Evolutionary conservation across 2,888 invertebrate species (phyloP).

Genomic region (Oscheius sp.): DNA sequence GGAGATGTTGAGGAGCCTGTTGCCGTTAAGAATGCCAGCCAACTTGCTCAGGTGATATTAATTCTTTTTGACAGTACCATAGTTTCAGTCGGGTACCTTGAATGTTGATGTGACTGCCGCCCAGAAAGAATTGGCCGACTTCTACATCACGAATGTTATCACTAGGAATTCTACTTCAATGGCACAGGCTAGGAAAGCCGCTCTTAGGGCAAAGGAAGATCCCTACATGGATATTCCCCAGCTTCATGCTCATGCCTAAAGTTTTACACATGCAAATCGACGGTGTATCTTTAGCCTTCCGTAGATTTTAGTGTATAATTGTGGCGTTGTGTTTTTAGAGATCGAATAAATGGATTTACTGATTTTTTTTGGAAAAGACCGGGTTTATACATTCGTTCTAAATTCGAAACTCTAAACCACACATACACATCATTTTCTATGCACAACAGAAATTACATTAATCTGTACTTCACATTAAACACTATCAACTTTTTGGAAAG

Average conservation of each 20-base stretch:
- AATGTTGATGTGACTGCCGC: slow-evolving; percentile 54
- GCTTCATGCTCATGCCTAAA: slow-evolving; percentile 37
- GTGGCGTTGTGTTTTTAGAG: slow-evolving; percentile 25
- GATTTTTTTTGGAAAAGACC: not conserved
- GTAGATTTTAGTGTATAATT: slow-evolving; percentile 33
- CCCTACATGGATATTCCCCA: slow-evolving; percentile 33
- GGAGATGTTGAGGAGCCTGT: slow-evolving; percentile 87
- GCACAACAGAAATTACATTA: too few relatives aligned
- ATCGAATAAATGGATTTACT: slow-evolving; percentile 5
- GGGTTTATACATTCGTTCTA: too few relatives aligned
- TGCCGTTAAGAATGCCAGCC: slow-evolving; percentile 85
- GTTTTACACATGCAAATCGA: not conserved
- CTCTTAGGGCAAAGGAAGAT: slow-evolving; percentile 49
- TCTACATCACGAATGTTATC: slow-evolving; percentile 92
- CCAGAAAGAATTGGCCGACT: slow-evolving; percentile 80
- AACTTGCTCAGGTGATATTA: slow-evolving; percentile 76
- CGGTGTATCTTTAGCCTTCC: slow-evolving; percentile 22
- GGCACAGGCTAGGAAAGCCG: slow-evolving; percentile 81
- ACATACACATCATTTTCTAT: too few relatives aligned
- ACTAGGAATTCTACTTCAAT: slow-evolving; percentile 96
- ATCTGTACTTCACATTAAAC: not conserved
- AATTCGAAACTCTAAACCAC: too few relatives aligned
- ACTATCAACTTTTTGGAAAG: not conserved
- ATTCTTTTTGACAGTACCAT: not conserved
- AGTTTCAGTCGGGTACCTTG: slow-evolving; percentile 39